A percentile compares a stretch with the other conserved stretches of the same genome.
These are phyloP conservation scores for Poecilia latipinna DNA, from an alignment of 2,113 vertebrate species.

Conservation along the genomic window DNA sequence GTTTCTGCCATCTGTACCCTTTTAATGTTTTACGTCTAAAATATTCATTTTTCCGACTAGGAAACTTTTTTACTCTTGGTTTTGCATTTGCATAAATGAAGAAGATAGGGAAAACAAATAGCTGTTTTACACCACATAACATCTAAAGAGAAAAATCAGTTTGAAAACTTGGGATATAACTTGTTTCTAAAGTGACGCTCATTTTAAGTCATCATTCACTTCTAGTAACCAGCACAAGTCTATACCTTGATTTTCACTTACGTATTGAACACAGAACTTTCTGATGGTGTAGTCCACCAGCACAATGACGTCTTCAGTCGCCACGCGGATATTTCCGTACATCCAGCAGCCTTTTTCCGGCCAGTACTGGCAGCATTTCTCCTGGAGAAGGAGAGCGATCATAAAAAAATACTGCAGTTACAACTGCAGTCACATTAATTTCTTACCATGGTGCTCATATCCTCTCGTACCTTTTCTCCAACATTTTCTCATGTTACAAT, in stretches of 20 bases:
- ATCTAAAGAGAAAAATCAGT: background rate
- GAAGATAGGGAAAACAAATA: background rate
- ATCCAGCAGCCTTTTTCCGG: slow-evolving; percentile 97
- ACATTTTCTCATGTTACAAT: background rate
- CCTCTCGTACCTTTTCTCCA: too few relatives aligned
- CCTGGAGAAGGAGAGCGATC: slow-evolving; percentile 72
- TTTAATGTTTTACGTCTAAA: slow-evolving; percentile 40
- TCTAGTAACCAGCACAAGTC: background rate
- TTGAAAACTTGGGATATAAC: background rate
- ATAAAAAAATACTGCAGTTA: slow-evolving; percentile 1
- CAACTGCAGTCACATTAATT: background rate
- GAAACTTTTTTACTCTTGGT: slow-evolving; percentile 33
- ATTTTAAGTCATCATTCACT: background rate
- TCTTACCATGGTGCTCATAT: background rate
- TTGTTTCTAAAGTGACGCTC: background rate
- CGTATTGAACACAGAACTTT: slow-evolving; percentile 94
- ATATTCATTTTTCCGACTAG: slow-evolving; percentile 32
- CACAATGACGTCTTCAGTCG: slow-evolving; percentile 89
- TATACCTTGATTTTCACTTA: slow-evolving; percentile 67
- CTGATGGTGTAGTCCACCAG: slow-evolving; percentile 96
- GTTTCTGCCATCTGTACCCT: slow-evolving; percentile 24
- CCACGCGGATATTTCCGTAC: slow-evolving; percentile 88
- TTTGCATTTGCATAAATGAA: slow-evolving; percentile 3
- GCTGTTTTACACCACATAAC: background rate
- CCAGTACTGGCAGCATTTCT: slow-evolving; percentile 96